These are phyloP conservation scores for Caenorhabditis sp. DNA, from an alignment of 2,888 invertebrate species.

Conservation along the genomic window DNA sequence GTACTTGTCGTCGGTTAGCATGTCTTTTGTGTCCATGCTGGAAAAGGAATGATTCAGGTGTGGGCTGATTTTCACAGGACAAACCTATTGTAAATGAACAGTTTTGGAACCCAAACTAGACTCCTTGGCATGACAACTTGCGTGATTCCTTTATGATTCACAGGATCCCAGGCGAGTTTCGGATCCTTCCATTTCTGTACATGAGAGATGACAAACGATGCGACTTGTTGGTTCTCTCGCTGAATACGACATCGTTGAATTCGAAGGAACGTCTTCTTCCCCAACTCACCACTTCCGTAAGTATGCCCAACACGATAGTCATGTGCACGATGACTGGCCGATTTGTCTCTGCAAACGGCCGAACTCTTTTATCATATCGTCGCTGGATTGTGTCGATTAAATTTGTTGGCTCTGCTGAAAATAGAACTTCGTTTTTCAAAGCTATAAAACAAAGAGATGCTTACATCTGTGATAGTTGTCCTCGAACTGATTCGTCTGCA, in stretches of 20 bases:
- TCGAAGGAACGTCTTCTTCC: no score
- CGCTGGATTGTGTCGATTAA: slow-evolving; percentile 68
- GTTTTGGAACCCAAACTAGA: slow-evolving; percentile 79
- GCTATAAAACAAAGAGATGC: neutral
- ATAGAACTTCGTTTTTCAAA: neutral
- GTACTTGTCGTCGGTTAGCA: slow-evolving; percentile 79
- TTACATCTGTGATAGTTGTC: slow-evolving; percentile 34
- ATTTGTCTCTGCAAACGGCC: slow-evolving; percentile 74
- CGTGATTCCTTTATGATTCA: slow-evolving; percentile 71
- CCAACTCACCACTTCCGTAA: slow-evolving; percentile 79
- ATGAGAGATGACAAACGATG: slow-evolving; percentile 81
- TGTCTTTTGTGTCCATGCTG: slow-evolving; percentile 82
- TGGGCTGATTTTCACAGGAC: slow-evolving; percentile 27
- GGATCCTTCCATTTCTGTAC: slow-evolving; percentile 79
- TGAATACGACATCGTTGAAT: slow-evolving; percentile 56
- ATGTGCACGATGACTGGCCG: slow-evolving; percentile 77
- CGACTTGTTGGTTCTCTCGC: slow-evolving; percentile 82
- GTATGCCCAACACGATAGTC: slow-evolving; percentile 81
- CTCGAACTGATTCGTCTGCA: slow-evolving; percentile 29
- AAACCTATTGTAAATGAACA: slow-evolving; percentile 81
- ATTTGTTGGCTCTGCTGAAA: slow-evolving; percentile 58
- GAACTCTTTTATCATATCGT: slow-evolving; percentile 76
- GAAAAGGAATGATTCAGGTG: no score
- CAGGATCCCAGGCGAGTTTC: slow-evolving; percentile 76
- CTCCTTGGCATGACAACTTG: slow-evolving; percentile 79